Evolutionary conservation across 2,888 invertebrate species (phyloP).

Genomic region (Eurytoma adleriae): DNA sequence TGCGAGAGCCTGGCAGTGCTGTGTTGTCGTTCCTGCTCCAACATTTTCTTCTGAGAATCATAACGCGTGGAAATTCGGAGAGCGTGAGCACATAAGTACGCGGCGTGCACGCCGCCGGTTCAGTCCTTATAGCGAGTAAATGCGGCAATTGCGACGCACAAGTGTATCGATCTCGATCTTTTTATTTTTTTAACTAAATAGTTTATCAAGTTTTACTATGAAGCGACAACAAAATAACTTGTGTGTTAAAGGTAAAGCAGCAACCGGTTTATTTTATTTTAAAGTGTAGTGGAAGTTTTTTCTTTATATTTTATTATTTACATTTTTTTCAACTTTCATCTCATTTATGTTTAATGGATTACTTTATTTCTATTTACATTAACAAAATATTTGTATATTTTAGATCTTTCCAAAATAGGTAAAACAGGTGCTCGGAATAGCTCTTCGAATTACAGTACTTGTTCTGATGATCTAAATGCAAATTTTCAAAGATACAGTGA

Average conservation of each 20-base stretch:
- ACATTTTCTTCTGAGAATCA: neutral
- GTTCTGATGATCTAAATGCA: constrained; percentile 45
- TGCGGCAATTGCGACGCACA: neutral
- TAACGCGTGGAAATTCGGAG: neutral
- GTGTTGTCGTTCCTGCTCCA: neutral
- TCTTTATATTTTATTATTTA: neutral
- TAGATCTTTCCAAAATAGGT: no score
- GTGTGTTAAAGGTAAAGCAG: no score
- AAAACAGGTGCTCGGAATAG: neutral
- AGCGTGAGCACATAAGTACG: neutral
- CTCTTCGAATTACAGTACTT: constrained; percentile 48
- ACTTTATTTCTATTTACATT: neutral
- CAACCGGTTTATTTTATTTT: no score
- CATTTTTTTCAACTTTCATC: neutral
- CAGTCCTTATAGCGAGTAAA: neutral
- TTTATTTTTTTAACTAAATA: neutral
- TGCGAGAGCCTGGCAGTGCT: no score
- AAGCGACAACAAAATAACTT: no score
- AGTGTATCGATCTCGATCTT: neutral
- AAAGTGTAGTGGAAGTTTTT: no score
- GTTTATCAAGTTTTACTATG: no score
- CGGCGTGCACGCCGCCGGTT: neutral
- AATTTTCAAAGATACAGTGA: neutral
- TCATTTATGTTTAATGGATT: neutral
- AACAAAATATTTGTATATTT: neutral